Percentiles rank a stretch among this genome's conserved stretches.
Evolutionary conservation across 2,113 vertebrate species (phyloP).

Genomic region (Sinocyclocheilus maitianheensis): DNA sequence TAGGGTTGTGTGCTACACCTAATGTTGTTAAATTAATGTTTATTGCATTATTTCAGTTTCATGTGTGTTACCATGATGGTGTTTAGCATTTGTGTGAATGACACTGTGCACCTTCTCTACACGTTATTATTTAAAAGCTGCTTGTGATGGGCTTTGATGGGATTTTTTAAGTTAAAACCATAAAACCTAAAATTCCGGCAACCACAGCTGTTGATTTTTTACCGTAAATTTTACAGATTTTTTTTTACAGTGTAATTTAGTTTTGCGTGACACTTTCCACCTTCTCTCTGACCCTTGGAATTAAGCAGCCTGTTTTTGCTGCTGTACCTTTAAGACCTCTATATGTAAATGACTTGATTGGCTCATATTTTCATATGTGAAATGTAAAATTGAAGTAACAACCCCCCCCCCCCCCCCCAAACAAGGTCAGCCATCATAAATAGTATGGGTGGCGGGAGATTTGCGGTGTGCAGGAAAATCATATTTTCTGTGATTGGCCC

Average conservation of each 20-base stretch:
- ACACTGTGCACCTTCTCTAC: no score
- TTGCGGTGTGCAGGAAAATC: neutral
- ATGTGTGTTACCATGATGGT: no score
- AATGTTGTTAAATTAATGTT: no score
- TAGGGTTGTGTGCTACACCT: no score
- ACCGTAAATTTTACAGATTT: no score
- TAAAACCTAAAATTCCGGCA: no score
- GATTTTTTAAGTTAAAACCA: no score
- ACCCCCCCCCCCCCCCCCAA: neutral
- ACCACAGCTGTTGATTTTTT: no score
- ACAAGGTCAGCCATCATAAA: neutral
- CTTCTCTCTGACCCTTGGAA: constrained; percentile 12
- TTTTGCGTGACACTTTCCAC: neutral
- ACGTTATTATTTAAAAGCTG: no score
- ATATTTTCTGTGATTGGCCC: neutral
- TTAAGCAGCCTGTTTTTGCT: neutral
- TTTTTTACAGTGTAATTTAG: neutral
- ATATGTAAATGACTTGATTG: neutral
- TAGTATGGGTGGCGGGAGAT: neutral
- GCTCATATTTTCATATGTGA: neutral
- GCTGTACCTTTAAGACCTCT: constrained; percentile 7
- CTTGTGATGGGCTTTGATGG: no score
- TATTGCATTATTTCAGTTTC: no score
- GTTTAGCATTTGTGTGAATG: no score
- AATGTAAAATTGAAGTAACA: neutral